Conservation (phyloP, 2,797 vertebrate species). For the Crax fasciolata region DNA sequence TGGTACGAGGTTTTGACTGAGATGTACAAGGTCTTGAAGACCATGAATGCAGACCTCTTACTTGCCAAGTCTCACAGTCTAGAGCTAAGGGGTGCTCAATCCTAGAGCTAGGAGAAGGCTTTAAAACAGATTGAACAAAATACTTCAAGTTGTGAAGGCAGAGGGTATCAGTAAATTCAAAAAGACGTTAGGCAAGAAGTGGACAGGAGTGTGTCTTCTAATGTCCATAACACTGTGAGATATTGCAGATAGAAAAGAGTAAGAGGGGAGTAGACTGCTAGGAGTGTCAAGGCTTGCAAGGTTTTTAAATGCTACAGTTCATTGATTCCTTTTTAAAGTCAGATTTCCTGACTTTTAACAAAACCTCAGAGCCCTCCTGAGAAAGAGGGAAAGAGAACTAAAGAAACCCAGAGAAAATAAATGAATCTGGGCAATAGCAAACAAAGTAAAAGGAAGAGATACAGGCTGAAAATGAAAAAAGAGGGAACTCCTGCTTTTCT, state of each 20-base stretch:
- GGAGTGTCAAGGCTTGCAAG: not conserved
- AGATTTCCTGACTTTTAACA: not conserved
- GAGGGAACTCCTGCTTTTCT: not conserved
- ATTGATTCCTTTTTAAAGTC: not conserved
- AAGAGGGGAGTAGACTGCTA: rapidly evolving
- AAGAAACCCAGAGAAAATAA: not conserved
- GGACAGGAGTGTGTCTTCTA: not conserved
- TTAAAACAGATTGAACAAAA: not conserved
- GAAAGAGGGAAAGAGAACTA: not conserved
- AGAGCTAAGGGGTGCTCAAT: not conserved
- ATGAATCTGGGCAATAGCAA: not conserved
- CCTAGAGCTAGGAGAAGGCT: not conserved
- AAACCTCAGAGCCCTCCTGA: not conserved
- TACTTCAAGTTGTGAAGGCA: not conserved
- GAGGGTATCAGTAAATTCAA: not conserved
- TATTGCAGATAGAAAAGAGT: not conserved
- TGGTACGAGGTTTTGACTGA: not conserved
- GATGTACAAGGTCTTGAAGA: not conserved
- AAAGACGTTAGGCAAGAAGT: not conserved
- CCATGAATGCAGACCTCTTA: not conserved
- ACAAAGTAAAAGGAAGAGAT: not conserved
- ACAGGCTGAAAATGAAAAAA: not conserved
- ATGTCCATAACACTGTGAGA: not conserved
- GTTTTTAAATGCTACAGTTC: not conserved
- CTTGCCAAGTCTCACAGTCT: not conserved